Base-by-base conservation (phyloP, 2,888 invertebrate genomes). In the Entomobrya multifasciata region DNA sequence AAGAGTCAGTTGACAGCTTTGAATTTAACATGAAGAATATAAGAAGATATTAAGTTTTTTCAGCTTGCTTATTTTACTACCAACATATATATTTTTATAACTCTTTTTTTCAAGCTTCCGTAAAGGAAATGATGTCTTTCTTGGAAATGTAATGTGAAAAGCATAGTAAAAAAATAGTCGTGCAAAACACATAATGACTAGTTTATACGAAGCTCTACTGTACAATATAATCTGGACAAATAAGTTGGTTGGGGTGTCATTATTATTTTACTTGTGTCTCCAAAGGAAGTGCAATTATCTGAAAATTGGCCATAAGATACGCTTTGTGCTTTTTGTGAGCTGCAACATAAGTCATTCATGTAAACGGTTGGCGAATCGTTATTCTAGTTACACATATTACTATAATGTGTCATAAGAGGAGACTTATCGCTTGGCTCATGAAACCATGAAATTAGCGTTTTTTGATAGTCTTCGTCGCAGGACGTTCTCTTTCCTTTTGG, bases 241-340 rank as follows among this genome's bases (percentile, higher is more conserved):
- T 65, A 36, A 65, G 17, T 55, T 55, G 27, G 62, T 36, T 36
- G n/a, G n/a, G n/a, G n/a, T n/a, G n/a, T 36, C 62, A 36, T 36
- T 65, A n/a, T 62, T 3, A 27, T 13, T n/a, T 36, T n/a, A n/a
- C n/a, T n/a, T n/a, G n/a, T 36, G 3, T 44, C 20, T 30, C 15
- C 44, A 44, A 67, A 65, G 30, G 62, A 62, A 80, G 65, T 44
- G 17, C 44, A 67, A 67, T 67, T 82, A 82, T 74, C 52, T 76
- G 82, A 82, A 65, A 76, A 82, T 74, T 82, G 76, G 47, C 65
- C 49, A 62, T 72, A 44, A 72, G 57, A 72, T 57, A 72, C 20
- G 49, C 79, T 52, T 52, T 49, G 49, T 41, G 20, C 57, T 36
- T 20, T 36, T 17, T 20, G 6, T 52, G 57, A 36, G 20, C 13